A percentile compares a stretch with the other conserved stretches of the same genome.
These are phyloP conservation scores for Gonocerus acuteangulatus DNA, from an alignment of 2,888 invertebrate species.

Conservation along the genomic window DNA sequence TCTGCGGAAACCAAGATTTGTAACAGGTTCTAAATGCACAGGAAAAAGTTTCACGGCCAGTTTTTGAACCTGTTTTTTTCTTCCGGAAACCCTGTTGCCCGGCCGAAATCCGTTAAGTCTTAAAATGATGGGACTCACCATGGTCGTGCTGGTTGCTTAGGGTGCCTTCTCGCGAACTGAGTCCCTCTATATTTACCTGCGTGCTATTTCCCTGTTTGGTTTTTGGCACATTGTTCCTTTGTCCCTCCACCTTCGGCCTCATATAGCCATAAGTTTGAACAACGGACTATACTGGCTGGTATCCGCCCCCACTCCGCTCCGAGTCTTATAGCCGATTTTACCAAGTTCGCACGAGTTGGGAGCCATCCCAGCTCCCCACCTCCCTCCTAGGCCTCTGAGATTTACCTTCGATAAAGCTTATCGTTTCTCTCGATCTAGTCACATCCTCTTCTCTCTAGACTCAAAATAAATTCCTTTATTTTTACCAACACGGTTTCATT, in stretches of 20 bases:
- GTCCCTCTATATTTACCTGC: constrained; percentile 19
- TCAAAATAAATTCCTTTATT: not conserved
- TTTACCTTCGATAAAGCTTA: constrained; percentile 1
- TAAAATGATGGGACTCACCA: constrained; percentile 32
- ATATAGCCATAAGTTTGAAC: constrained; percentile 28
- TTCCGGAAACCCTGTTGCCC: too few species aligned
- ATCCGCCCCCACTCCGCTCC: constrained; percentile 9
- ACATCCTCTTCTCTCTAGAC: not conserved
- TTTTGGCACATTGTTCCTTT: constrained; percentile 29
- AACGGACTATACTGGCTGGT: constrained; percentile 31
- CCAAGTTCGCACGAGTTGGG: constrained; percentile 14
- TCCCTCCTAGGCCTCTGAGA: not conserved
- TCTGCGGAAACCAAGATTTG: too few species aligned
- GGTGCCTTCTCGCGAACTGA: constrained; percentile 15
- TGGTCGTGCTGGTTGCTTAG: not conserved
- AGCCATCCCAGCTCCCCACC: constrained; percentile 1
- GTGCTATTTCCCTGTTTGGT: constrained; percentile 29
- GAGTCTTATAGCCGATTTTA: constrained; percentile 25
- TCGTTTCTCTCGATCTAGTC: not conserved
- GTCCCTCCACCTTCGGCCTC: constrained; percentile 13
- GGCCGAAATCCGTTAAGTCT: too few species aligned
- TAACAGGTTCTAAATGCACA: too few species aligned
- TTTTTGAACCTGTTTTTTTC: too few species aligned
- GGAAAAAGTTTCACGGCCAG: too few species aligned
- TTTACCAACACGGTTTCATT: not conserved